Evolutionary conservation across 2,113 vertebrate genomes (phyloP).

Genomic region (Phaethornis superciliosus): DNA sequence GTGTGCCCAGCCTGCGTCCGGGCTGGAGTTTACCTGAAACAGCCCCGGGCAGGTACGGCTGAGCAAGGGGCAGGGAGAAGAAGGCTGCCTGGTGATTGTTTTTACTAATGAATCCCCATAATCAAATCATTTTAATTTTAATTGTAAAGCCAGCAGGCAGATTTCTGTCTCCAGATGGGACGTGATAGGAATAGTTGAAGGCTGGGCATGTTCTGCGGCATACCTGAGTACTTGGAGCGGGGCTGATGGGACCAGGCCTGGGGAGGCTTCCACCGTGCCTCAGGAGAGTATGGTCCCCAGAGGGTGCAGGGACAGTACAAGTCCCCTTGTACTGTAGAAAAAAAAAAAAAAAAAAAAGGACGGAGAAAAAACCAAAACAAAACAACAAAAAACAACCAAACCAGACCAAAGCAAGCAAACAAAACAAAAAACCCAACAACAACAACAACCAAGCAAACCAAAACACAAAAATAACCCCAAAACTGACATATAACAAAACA

Average conservation of each 20-base stretch:
- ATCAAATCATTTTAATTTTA: constrained; percentile 67
- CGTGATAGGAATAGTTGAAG: constrained; percentile 49
- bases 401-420: too few relatives aligned
- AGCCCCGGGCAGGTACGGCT: not conserved
- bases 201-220: not conserved
- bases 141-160: constrained; percentile 67
- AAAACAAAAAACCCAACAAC: too few relatives aligned
- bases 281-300: not conserved
- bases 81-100: constrained; percentile 52
- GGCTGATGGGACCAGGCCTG: not conserved
- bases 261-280: not conserved
- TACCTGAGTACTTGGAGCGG: not conserved
- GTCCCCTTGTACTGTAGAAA: too few relatives aligned
- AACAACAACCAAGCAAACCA: too few relatives aligned
- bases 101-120: constrained; percentile 60
- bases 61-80: not conserved
- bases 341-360: not conserved
- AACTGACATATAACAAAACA: too few relatives aligned
- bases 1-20: not conserved
- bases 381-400: too few relatives aligned
- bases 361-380: too few relatives aligned
- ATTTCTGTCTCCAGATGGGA: constrained; percentile 69
- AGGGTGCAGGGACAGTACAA: fast-evolving
- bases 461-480: too few relatives aligned
- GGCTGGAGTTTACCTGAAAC: constrained; percentile 25